Conservation (phyloP, 2,888 invertebrate genomes). For the Drosophila antonietae region DNA sequence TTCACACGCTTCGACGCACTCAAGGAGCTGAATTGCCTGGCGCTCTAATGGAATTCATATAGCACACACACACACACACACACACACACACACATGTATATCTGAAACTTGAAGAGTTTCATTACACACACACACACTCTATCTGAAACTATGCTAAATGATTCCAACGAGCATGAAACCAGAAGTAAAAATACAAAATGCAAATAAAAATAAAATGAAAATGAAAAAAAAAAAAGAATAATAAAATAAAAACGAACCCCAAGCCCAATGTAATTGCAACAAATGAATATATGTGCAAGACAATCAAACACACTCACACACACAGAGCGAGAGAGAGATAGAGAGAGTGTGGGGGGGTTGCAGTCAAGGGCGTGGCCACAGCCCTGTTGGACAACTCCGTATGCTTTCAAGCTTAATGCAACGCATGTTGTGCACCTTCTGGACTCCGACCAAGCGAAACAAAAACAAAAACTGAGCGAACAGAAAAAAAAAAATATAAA, state of each 20-base stretch:
- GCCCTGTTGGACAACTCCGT: slow-evolving; percentile 5
- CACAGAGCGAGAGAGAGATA: neutral
- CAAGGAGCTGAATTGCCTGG: slow-evolving; percentile 1
- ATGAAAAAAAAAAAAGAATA: slow-evolving; percentile 7
- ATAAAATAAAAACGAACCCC: neutral
- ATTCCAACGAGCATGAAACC: slow-evolving; percentile 55
- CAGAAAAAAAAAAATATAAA: neutral
- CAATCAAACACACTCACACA: slow-evolving; percentile 3
- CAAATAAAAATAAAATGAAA: slow-evolving; percentile 23
- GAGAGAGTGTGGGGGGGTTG: neutral
- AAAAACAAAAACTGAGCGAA: slow-evolving; percentile 5
- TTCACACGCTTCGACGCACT: slow-evolving; percentile 10
- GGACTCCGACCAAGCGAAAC: slow-evolving; percentile 27
- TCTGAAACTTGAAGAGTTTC: slow-evolving; percentile 14
- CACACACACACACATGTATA: slow-evolving; percentile 5
- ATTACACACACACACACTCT: neutral
- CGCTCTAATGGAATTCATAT: slow-evolving; percentile 45
- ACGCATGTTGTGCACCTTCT: slow-evolving; percentile 65
- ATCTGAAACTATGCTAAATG: slow-evolving; percentile 64
- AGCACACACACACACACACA: too few relatives aligned
- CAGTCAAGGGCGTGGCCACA: slow-evolving; percentile 14
- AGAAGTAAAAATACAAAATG: slow-evolving; percentile 27
- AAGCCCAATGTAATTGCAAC: slow-evolving; percentile 70
- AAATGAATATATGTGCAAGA: slow-evolving; percentile 71
- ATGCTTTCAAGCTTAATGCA: slow-evolving; percentile 55